Percentiles rank a stretch among this genome's conserved stretches.
Evolutionary conservation across 2,888 invertebrate species (phyloP).

Genomic region (Mythimna lalbum): DNA sequence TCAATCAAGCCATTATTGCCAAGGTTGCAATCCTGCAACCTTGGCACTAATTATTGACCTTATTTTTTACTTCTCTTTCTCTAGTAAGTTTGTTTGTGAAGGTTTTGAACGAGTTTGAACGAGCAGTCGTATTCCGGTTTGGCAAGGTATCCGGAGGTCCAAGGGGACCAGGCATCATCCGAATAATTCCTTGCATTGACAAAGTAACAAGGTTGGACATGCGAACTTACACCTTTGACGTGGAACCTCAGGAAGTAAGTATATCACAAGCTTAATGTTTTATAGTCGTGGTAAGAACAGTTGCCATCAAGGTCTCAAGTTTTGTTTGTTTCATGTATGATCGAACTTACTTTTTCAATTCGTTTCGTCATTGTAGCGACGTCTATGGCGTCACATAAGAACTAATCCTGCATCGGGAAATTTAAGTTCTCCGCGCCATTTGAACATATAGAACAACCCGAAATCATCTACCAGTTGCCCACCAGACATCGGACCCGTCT

Average conservation of each 20-base stretch:
- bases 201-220: not conserved
- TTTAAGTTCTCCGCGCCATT: no score
- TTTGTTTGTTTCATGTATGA: not conserved
- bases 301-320: not conserved
- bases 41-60: no score
- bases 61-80: not conserved
- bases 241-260: conserved; percentile 1
- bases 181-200: not conserved
- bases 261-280: not conserved
- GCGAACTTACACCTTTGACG: not conserved
- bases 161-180: not conserved
- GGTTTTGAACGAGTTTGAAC: conserved; percentile 4
- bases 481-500: no score
- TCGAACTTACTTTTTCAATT: not conserved
- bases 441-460: no score
- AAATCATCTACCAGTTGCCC: no score
- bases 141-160: conserved; percentile 3
- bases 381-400: no score
- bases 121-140: conserved; percentile 5
- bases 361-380: no score
- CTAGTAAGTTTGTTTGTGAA: not conserved
- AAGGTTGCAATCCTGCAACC: no score
- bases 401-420: no score
- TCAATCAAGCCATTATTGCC: no score
- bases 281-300: not conserved